Evolutionary conservation across 2,797 vertebrate species (phyloP).

Genomic region (Chrysocyon brachyurus): DNA sequence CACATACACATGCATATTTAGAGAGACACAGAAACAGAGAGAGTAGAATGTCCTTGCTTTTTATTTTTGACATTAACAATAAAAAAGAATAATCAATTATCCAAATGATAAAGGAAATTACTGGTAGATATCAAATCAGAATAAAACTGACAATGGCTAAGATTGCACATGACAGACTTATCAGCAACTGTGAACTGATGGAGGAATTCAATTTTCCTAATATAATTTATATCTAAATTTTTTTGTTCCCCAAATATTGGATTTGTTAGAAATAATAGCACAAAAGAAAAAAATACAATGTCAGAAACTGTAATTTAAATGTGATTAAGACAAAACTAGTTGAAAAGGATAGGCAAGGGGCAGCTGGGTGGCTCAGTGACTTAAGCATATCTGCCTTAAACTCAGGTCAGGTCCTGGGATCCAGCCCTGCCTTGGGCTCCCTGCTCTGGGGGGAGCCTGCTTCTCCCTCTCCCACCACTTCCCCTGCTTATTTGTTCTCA

Average conservation of each 20-base stretch:
- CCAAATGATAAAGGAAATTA: not conserved
- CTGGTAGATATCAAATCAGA: not conserved
- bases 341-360: not conserved
- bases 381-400: no score
- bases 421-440: no score
- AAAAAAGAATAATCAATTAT: not conserved
- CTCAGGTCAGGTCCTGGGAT: no score
- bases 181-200: constrained; percentile 11
- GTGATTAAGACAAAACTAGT: not conserved
- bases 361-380: no score
- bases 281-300: constrained; percentile 2
- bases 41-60: not conserved
- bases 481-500: no score
- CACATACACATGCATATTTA: not conserved
- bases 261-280: not conserved
- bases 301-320: not conserved
- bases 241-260: not conserved
- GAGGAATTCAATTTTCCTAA: constrained; percentile 38
- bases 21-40: not conserved
- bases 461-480: no score
- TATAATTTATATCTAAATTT: not conserved
- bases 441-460: no score
- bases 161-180: not conserved
- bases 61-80: not conserved
- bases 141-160: not conserved